Conservation (phyloP, 2,888 invertebrate genomes). For the Aplocera efformata region DNA sequence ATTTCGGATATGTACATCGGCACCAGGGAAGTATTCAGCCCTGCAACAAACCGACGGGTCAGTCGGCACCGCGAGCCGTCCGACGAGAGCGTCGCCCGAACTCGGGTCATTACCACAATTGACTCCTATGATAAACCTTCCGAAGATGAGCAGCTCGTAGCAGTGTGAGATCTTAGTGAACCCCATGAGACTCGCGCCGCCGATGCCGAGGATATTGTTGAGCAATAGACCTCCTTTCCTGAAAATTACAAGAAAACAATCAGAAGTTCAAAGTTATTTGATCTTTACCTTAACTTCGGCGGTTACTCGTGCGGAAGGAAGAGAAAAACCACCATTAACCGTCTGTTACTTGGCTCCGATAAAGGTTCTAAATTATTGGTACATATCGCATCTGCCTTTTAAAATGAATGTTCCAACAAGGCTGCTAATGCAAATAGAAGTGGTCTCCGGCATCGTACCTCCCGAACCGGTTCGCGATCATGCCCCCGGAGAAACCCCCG, state of each 20-base stretch:
- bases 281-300: too few species aligned
- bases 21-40: conserved; percentile 97
- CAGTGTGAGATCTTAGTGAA: conserved; percentile 95
- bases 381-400: too few species aligned
- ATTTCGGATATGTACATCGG: conserved; percentile 99
- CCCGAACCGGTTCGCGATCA: conserved; percentile 98
- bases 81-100: background rate
- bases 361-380: too few species aligned
- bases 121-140: conserved; percentile 98
- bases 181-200: conserved; percentile 97
- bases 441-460: conserved; percentile 77
- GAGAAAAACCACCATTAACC: too few species aligned
- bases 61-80: too few species aligned
- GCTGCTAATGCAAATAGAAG: too few species aligned
- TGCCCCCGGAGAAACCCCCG: conserved; percentile 97
- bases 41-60: conserved; percentile 79
- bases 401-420: background rate
- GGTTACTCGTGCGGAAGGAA: too few species aligned
- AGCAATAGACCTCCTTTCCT: conserved; percentile 97
- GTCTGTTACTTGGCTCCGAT: too few species aligned
- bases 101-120: conserved; percentile 90
- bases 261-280: too few species aligned
- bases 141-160: conserved; percentile 98
- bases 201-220: conserved; percentile 95
- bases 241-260: conserved; percentile 44